These are phyloP conservation scores for Leucoma salicis DNA, from an alignment of 2,888 invertebrate genomes.

Conservation along the genomic window DNA sequence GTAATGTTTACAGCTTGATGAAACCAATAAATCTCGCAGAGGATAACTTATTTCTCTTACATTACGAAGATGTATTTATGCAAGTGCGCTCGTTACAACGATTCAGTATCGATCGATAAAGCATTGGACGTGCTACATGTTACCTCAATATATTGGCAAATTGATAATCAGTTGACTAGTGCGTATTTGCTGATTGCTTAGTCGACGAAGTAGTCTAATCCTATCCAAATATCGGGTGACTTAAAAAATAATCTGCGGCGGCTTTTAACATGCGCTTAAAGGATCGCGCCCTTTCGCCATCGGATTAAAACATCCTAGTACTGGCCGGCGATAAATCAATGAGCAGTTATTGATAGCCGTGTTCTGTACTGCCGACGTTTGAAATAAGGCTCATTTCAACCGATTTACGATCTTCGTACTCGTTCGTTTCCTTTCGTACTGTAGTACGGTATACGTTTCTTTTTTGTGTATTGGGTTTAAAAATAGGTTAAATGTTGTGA, in stretches of 20 bases:
- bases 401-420: slow-evolving; percentile 32
- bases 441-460: slow-evolving; percentile 10
- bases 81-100: no score
- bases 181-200: no score
- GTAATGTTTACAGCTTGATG: slow-evolving; percentile 24
- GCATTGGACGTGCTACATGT: no score
- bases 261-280: slow-evolving; percentile 35
- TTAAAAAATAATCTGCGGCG: no score
- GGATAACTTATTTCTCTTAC: no score
- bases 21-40: no score
- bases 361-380: slow-evolving; percentile 39
- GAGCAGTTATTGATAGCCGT: slow-evolving; percentile 40
- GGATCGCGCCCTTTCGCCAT: slow-evolving; percentile 33
- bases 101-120: no score
- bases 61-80: no score
- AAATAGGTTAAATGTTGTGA: slow-evolving; percentile 23
- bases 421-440: slow-evolving; percentile 21
- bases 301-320: slow-evolving; percentile 46
- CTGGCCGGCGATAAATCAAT: slow-evolving; percentile 42
- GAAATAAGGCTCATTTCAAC: slow-evolving; percentile 35
- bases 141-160: no score
- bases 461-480: slow-evolving; percentile 16
- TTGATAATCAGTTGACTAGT: no score
- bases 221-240: no score
- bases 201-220: no score